Base-by-base conservation (phyloP, 2,797 vertebrate genomes). In the Chromis chromis region DNA sequence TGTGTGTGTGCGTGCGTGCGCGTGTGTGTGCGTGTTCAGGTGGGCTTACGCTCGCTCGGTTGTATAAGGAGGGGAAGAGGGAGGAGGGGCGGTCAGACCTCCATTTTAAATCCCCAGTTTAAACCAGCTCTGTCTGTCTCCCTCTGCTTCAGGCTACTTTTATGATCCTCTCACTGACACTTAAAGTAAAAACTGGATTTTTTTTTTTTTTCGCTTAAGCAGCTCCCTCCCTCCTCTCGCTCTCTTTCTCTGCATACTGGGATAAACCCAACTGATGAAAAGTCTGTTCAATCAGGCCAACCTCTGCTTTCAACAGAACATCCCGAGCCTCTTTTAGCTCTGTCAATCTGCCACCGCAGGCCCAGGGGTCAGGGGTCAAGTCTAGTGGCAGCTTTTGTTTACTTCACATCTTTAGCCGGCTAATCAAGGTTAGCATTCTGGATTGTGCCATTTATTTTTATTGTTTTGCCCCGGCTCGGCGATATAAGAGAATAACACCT, bases 101-200 rank as follows among this genome's bases (percentile, higher is more conserved):
- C 89, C 86, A 91, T 93, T 92, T 92, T 88, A 91, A 92, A 91
- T 89, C 83, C 86, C 86, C 79, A 68, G 70, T 87, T 91, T 88
- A 87, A 90, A 92, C 78, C 82, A 71, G 83, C 79, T 87, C 86
- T 84, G 86, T 85, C 78, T 82, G 84, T 87, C 84, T 89, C 65
- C 55, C 50, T 79, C 40, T 70, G 89, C 89, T 90, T 67, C 82
- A 62, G 91, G 90, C 88, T 76, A 77, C 76, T 85, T 85, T 78
- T 76, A 69, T 88, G 85, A 91, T 92, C 89, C 87, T 88, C 84
- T 91, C 79, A 66, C 88, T 79, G 75, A 90, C 84, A 84, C 82
- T 89, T 83, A 39, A 76, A 86, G 81, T 79, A 82, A 85, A 79
- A 84, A 75, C 73, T 27, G 40, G 53, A 64, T 70, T 52, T 82